These are phyloP conservation scores for Cyclargus thomasi DNA, from an alignment of 1,140 invertebrate genomes.

Conservation along the genomic window DNA sequence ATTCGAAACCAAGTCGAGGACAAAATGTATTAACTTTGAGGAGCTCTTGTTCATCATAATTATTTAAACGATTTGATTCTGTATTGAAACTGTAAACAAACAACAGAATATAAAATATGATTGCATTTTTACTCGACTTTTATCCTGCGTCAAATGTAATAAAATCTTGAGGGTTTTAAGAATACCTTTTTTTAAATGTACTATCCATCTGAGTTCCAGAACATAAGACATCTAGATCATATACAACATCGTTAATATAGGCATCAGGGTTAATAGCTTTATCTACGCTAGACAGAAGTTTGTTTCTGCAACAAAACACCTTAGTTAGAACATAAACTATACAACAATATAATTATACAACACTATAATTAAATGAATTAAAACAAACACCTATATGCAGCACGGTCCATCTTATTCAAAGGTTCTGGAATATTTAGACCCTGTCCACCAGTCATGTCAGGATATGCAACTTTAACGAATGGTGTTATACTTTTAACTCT, in stretches of 20 bases:
- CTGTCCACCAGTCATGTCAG: constrained; percentile 80
- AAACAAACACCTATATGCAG: constrained; percentile 80
- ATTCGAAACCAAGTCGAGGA: constrained; percentile 85
- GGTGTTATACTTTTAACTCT: constrained; percentile 78
- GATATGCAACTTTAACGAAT: constrained; percentile 86
- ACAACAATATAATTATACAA: constrained; percentile 2
- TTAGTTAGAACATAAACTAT: not conserved
- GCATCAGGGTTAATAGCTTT: constrained; percentile 77
- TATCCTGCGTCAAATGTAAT: too few species aligned
- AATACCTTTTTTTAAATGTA: constrained; percentile 48
- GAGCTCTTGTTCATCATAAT: constrained; percentile 79
- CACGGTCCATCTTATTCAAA: constrained; percentile 79
- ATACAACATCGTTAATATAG: constrained; percentile 81
- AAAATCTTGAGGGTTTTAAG: too few species aligned
- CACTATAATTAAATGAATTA: not conserved
- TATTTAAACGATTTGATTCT: constrained; percentile 59
- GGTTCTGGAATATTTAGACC: constrained; percentile 75
- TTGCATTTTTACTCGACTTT: too few species aligned
- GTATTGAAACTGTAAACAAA: constrained; percentile 41
- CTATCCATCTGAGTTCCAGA: constrained; percentile 27
- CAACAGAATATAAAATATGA: too few species aligned
- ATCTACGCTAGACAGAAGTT: constrained; percentile 78
- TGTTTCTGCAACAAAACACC: constrained; percentile 56
- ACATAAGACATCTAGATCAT: constrained; percentile 81
- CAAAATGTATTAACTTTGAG: constrained; percentile 68